These are phyloP conservation scores for Sebastolobus alascanus DNA, from an alignment of 2,797 vertebrate genomes.

Conservation along the genomic window DNA sequence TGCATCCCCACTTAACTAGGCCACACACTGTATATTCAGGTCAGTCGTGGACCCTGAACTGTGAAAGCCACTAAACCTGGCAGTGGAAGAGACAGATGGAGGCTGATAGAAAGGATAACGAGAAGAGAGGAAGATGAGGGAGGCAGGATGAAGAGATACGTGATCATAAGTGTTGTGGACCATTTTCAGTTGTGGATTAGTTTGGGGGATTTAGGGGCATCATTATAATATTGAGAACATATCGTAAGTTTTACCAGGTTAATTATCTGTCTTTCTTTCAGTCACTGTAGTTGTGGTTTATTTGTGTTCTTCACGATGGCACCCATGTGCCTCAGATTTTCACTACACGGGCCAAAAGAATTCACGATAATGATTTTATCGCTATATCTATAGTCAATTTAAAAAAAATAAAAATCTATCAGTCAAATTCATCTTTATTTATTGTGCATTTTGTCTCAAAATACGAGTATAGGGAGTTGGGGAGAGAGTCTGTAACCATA, in stretches of 20 bases:
- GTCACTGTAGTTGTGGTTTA: neutral
- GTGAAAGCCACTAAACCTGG: slow-evolving; percentile 55
- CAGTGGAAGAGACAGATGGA: slow-evolving; percentile 29
- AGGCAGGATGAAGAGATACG: neutral
- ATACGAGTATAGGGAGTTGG: too few species aligned
- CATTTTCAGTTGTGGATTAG: neutral
- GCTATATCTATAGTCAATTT: too few species aligned
- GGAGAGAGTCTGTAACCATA: too few species aligned
- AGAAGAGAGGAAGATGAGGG: neutral
- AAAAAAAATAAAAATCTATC: too few species aligned
- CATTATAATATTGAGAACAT: neutral
- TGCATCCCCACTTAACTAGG: slow-evolving; percentile 78
- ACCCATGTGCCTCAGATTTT: neutral
- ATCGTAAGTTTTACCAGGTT: neutral
- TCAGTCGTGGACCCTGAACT: slow-evolving; percentile 52
- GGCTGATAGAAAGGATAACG: neutral
- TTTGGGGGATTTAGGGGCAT: slow-evolving; percentile 10
- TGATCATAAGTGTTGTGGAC: neutral
- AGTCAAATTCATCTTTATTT: too few species aligned
- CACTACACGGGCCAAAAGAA: too few species aligned
- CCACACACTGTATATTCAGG: slow-evolving; percentile 62
- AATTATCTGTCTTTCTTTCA: neutral
- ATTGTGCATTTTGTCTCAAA: too few species aligned
- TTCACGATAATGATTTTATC: too few species aligned
- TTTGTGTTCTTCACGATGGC: neutral